Evolutionary conservation across 2,113 vertebrate species (phyloP).

Genomic region (Choloepus hoffmanni): DNA sequence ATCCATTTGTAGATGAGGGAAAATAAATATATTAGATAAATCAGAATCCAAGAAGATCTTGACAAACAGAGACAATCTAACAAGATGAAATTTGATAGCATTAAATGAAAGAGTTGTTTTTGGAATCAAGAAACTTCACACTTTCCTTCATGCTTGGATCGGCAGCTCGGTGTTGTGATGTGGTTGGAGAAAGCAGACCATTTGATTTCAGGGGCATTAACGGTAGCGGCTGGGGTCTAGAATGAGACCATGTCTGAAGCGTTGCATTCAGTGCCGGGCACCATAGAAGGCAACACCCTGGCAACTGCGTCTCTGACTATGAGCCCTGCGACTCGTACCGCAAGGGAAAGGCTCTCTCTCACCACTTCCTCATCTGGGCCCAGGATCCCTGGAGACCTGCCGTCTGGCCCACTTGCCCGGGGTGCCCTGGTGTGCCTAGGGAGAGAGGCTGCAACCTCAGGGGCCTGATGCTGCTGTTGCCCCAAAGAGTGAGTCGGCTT

Average conservation of each 20-base stretch:
- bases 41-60: not conserved
- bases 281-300: not conserved
- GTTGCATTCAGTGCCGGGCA: accelerated
- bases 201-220: too few relatives aligned
- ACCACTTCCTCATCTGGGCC: not conserved
- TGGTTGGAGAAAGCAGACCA: not conserved
- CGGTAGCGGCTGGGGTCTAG: too few relatives aligned
- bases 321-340: not conserved
- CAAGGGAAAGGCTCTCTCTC: not conserved
- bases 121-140: not conserved
- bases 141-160: not conserved
- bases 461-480: not conserved
- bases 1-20: not conserved
- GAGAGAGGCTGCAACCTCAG: not conserved
- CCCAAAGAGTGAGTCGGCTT: not conserved
- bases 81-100: not conserved
- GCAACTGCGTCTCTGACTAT: accelerated
- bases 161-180: not conserved
- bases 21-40: not conserved
- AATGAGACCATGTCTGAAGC: not conserved
- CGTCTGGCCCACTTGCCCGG: not conserved
- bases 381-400: accelerated
- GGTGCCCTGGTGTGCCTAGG: not conserved
- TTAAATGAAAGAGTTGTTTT: not conserved
- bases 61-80: not conserved